Conservation (phyloP, 1,140 invertebrate species). For the Halesus radiatus region DNA sequence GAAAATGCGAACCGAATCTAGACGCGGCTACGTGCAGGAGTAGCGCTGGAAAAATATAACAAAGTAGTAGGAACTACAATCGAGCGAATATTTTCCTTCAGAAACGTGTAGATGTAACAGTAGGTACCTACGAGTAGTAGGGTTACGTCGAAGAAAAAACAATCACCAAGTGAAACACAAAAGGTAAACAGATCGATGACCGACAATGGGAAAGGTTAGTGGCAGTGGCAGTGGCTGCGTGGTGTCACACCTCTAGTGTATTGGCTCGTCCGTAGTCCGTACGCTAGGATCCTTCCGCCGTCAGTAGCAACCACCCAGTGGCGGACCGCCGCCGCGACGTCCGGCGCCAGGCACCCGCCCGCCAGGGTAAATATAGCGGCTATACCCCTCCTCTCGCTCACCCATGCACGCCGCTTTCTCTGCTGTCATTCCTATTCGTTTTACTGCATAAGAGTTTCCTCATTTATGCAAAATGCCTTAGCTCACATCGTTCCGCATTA, state of each 20-base stretch:
- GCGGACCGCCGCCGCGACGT: constrained; percentile 54
- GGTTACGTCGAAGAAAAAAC: no score
- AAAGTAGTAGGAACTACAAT: no score
- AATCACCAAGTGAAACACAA: no score
- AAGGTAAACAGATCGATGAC: neutral
- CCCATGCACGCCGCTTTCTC: neutral
- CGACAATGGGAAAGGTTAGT: neutral
- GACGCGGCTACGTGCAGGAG: no score
- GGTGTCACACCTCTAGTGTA: constrained; percentile 12
- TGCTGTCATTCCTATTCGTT: neutral
- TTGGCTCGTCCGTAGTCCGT: neutral
- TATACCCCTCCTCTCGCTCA: constrained; percentile 2
- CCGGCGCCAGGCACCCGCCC: constrained; percentile 49
- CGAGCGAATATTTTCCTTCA: no score
- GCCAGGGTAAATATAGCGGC: constrained; percentile 13
- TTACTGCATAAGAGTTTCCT: constrained; percentile 1
- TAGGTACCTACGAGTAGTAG: no score
- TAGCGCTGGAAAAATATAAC: no score
- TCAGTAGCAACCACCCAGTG: constrained; percentile 47
- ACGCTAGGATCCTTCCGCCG: constrained; percentile 38
- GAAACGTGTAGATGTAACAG: no score
- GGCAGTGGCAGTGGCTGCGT: neutral
- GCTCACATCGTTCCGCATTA: no score
- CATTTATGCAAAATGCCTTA: neutral
- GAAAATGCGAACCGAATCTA: no score